Base-by-base conservation (phyloP, 2,797 vertebrate genomes). In the Chaetodon trifasciatus region DNA sequence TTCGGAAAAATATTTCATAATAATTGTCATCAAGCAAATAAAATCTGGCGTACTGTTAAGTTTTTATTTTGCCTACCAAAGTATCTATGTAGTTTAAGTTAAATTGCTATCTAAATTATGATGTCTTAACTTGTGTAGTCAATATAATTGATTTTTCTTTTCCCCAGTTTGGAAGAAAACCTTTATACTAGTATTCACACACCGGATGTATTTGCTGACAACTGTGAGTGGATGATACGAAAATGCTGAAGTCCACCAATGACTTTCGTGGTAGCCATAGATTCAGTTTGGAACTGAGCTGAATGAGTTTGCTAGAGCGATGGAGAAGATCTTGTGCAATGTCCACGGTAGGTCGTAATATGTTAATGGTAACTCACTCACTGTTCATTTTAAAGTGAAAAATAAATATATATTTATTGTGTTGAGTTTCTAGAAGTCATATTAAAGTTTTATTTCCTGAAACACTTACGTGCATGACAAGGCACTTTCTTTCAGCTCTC, bases 311-410 rank as follows among this genome's bases (percentile, higher is more conserved):
- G 32, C 17, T 5, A 8, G 12, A 0, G 86, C 19, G 21, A 96
- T 96, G 95, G 94, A 96, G 23, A 92, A 78, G 55, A 72, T 95
- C 28, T 0, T 83, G 0, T 96, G 96, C 81, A 1, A 83, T 9
- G 58, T 37, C 2, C 95, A 96, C 63, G 94, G 96, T 96, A 86
- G 90, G 94, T 78, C 0, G 0, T 0, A 23, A 23, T 5, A 8
- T 40, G 1, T 23, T 5, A 1, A 1, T 10, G 21, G 1, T 23
- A 0, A 1, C 28, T 10, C 16, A 1, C 28, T 10, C 16, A 1
- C 37, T 44, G 0, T 39, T 24, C 23, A 0, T 40, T 35, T 3
- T 35, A 19, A 46, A n/a, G n/a, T 46, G 13, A 1, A 28, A 15
- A 42, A 1, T 0, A n/a, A 3, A 28, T 32, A 3, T 44, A 13